Conservation (phyloP, 2,113 vertebrate genomes). For the Sinocyclocheilus anshuiensis region DNA sequence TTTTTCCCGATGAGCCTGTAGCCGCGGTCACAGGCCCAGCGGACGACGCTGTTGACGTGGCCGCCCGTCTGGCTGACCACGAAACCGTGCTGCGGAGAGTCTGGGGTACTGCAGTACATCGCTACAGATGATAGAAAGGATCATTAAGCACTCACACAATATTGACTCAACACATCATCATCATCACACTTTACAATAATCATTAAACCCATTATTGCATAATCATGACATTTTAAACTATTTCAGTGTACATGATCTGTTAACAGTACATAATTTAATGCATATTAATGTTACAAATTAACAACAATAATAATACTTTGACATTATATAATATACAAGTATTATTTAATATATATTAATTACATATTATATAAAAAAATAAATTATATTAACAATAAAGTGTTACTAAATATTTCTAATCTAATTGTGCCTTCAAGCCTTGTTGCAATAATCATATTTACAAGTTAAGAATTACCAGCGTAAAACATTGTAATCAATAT, state of each 20-base stretch:
- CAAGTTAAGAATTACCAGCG: neutral
- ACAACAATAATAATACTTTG: too few species aligned
- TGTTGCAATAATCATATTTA: neutral
- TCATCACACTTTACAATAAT: neutral
- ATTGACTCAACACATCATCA: too few species aligned
- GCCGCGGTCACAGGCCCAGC: constrained; percentile 95
- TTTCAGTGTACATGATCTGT: too few species aligned
- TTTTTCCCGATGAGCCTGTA: constrained; percentile 91
- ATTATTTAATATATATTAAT: too few species aligned
- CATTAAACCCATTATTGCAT: too few species aligned
- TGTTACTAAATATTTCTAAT: neutral
- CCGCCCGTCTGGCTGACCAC: constrained; percentile 95
- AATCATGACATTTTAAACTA: too few species aligned
- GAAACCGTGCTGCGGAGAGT: constrained; percentile 95
- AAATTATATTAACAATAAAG: neutral
- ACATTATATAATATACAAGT: too few species aligned
- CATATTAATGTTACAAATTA: too few species aligned
- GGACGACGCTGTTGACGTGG: constrained; percentile 92
- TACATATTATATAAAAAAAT: neutral
- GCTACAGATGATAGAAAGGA: constrained; percentile 69
- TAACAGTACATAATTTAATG: too few species aligned
- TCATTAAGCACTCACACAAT: neutral
- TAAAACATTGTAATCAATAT: neutral
- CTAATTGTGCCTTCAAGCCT: neutral
- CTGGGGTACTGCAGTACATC: constrained; percentile 94